Conservation (phyloP, 1,140 invertebrate species). For the Scaptomyza graminum region DNA sequence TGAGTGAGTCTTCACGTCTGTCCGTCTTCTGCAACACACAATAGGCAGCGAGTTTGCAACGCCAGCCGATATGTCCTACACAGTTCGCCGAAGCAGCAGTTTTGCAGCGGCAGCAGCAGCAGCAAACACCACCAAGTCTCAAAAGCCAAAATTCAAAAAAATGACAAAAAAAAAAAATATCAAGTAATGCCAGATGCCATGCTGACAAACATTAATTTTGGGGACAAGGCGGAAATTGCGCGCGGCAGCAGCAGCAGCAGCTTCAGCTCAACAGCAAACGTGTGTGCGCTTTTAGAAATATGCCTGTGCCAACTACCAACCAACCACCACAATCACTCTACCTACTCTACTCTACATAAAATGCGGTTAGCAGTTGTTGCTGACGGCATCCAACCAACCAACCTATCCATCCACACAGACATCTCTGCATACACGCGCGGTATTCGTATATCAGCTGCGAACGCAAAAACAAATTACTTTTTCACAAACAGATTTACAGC, state of each 20-base stretch:
- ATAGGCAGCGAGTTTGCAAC: constrained; percentile 58
- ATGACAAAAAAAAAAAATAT: constrained; percentile 11
- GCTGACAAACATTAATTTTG: constrained; percentile 45
- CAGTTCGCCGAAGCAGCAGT: constrained; percentile 65
- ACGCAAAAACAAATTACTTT: constrained; percentile 74
- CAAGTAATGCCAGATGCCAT: constrained; percentile 35
- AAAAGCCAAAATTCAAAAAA: constrained; percentile 34
- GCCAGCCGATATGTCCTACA: constrained; percentile 49
- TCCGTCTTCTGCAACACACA: constrained; percentile 63
- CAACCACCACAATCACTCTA: constrained; percentile 46
- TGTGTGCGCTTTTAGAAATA: constrained; percentile 57
- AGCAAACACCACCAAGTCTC: constrained; percentile 78
- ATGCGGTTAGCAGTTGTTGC: constrained; percentile 68
- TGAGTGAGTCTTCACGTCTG: constrained; percentile 81
- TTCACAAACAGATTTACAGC: constrained; percentile 76
- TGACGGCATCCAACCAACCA: constrained; percentile 61
- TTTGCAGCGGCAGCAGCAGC: constrained; percentile 74
- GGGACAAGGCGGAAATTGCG: constrained; percentile 80
- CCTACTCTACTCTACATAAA: constrained; percentile 57
- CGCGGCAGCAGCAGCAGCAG: constrained; percentile 67
- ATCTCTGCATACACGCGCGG: constrained; percentile 64
- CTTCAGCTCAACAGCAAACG: constrained; percentile 74
- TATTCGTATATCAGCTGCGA: constrained; percentile 82
- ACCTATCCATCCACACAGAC: constrained; percentile 68
- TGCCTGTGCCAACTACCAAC: constrained; percentile 29